Percentiles rank a stretch among this genome's conserved stretches.
Conservation (phyloP, 2,797 vertebrate species). For the Aselliscus stoliczkanus region DNA sequence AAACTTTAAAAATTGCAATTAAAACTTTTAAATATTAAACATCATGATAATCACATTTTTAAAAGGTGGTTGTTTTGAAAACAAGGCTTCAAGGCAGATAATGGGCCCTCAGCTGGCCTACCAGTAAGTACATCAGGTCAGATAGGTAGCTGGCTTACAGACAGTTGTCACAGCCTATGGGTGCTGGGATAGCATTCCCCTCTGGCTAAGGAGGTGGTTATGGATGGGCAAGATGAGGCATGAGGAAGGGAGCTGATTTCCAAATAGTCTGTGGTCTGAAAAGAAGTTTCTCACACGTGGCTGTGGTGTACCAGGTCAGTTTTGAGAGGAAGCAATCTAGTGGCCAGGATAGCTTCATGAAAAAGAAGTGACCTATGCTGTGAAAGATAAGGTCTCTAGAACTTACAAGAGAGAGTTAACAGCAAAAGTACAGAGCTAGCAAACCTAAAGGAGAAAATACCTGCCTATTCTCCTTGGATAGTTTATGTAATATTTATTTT, state of each 20-base stretch:
- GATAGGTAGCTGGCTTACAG: rapidly evolving
- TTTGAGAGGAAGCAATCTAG: not conserved
- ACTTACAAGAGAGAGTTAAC: not conserved
- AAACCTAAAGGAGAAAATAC: not conserved
- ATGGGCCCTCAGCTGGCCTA: not conserved
- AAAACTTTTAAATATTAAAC: not conserved
- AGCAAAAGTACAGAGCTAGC: not conserved
- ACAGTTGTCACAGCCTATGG: rapidly evolving
- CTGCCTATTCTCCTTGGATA: not conserved
- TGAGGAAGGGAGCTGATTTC: not conserved
- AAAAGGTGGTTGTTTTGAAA: not conserved
- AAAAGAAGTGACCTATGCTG: not conserved
- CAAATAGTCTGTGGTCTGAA: not conserved
- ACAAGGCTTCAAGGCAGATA: not conserved
- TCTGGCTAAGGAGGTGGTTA: not conserved
- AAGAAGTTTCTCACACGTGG: not conserved
- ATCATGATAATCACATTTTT: not conserved
- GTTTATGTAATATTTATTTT: not conserved
- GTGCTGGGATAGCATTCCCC: too few relatives aligned
- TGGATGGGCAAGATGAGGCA: not conserved
- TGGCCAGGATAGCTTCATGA: not conserved
- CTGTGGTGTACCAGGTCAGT: not conserved
- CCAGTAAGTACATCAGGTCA: not conserved
- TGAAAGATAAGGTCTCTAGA: not conserved
- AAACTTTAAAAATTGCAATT: not conserved